Conservation (phyloP, 2,113 vertebrate species). For the Falcunculus frontatus region DNA sequence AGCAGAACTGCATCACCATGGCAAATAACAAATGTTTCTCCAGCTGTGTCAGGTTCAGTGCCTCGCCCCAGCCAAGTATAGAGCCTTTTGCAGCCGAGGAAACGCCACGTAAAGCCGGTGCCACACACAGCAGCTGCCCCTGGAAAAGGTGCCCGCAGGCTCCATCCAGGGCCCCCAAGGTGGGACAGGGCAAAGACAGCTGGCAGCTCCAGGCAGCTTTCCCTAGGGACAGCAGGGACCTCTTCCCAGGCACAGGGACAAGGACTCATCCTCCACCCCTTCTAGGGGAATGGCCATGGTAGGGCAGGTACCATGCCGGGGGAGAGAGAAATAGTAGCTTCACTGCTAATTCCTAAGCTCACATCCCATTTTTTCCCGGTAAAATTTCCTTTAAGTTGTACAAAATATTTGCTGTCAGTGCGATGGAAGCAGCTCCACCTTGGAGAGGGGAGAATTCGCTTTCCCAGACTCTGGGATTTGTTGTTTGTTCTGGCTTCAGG, state of each 20-base stretch:
- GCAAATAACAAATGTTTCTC: neutral
- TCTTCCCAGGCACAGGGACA: neutral
- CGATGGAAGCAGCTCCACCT: neutral
- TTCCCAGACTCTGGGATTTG: neutral
- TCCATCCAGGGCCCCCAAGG: neutral
- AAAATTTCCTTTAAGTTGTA: neutral
- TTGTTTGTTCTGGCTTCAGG: slow-evolving; percentile 19
- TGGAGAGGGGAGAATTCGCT: neutral
- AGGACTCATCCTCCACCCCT: neutral
- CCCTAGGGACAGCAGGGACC: neutral
- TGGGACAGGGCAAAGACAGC: rapidly evolving
- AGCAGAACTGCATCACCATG: neutral
- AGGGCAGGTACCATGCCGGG: neutral
- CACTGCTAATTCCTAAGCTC: neutral
- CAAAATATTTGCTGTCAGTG: neutral
- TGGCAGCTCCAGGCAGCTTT: neutral
- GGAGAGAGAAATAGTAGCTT: neutral
- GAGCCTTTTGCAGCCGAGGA: neutral
- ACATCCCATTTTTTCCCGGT: neutral
- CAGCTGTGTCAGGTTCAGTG: neutral
- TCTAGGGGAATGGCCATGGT: rapidly evolving
- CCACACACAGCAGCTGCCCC: neutral
- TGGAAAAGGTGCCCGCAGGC: neutral
- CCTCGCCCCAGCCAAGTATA: neutral
- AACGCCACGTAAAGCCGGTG: rapidly evolving